These are phyloP conservation scores for Hemaris fuciformis DNA, from an alignment of 2,888 invertebrate genomes.

Conservation along the genomic window DNA sequence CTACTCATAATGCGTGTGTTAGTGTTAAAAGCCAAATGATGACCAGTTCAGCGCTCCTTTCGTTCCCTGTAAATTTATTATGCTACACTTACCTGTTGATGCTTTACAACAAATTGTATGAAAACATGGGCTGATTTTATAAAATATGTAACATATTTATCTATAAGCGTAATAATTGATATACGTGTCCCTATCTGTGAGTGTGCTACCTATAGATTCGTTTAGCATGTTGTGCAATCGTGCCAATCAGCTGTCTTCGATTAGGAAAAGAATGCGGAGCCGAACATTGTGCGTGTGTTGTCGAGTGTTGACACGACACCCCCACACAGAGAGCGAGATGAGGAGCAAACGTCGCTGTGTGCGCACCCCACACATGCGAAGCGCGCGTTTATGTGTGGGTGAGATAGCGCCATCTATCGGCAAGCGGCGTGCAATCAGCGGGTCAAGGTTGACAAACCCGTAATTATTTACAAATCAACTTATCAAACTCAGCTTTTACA, in stretches of 20 bases:
- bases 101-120: not conserved
- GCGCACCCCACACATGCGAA: constrained; percentile 52
- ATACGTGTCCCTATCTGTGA: not conserved
- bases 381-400: constrained; percentile 46
- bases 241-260: constrained; percentile 54
- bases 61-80: too few species aligned
- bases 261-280: constrained; percentile 51
- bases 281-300: constrained; percentile 45
- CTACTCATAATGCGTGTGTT: not conserved
- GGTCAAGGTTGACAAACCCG: constrained; percentile 77
- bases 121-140: not conserved
- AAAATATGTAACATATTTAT: not conserved
- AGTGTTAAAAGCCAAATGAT: not conserved
- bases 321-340: constrained; percentile 40
- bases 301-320: constrained; percentile 46
- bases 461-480: constrained; percentile 66
- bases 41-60: not conserved
- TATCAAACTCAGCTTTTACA: constrained; percentile 41
- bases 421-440: constrained; percentile 43
- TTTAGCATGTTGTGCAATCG: constrained; percentile 31
- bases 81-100: not conserved
- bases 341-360: constrained; percentile 40
- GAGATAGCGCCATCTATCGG: constrained; percentile 68
- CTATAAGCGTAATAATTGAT: not conserved
- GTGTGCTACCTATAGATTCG: constrained; percentile 10